These are phyloP conservation scores for Hyperoplus immaculatus DNA, from an alignment of 2,797 vertebrate species.

Conservation along the genomic window DNA sequence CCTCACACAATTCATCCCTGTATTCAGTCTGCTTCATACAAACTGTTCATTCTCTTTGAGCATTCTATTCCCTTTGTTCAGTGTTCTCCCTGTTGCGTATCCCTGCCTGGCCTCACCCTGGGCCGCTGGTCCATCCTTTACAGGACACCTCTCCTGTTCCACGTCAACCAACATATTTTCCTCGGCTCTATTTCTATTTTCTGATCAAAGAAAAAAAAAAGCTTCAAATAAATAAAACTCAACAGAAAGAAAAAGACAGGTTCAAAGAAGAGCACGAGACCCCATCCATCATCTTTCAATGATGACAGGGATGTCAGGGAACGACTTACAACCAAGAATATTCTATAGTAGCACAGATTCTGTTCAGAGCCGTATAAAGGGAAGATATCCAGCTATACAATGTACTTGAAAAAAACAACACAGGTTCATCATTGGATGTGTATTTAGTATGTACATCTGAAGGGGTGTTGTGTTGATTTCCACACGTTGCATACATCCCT, in stretches of 20 bases:
- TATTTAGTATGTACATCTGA: conserved; percentile 20
- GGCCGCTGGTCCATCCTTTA: conserved; percentile 57
- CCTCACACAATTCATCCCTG: conserved; percentile 54
- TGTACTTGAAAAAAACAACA: neutral
- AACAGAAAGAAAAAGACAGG: conserved; percentile 23
- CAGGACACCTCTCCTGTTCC: conserved; percentile 51
- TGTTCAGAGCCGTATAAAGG: conserved; percentile 1
- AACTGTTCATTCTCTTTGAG: conserved; percentile 56
- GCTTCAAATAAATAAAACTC: conserved; percentile 36
- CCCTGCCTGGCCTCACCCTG: conserved; percentile 52
- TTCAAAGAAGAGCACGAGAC: conserved; percentile 3
- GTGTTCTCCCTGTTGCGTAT: conserved; percentile 54
- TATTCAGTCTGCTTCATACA: conserved; percentile 62
- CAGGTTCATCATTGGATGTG: no score
- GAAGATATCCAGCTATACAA: neutral
- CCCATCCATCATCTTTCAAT: conserved; percentile 44
- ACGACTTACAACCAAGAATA: conserved; percentile 11
- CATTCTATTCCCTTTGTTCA: conserved; percentile 64
- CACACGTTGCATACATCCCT: neutral
- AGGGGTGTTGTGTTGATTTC: conserved; percentile 1
- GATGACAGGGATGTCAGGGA: conserved; percentile 35
- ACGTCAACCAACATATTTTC: conserved; percentile 45
- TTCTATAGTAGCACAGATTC: conserved; percentile 4
- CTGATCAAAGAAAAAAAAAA: conserved; percentile 40
- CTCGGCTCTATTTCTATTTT: conserved; percentile 44